Percentiles rank a stretch among this genome's conserved stretches.
Conservation (phyloP, 2,888 invertebrate species). For the Nomada ferruginata region DNA sequence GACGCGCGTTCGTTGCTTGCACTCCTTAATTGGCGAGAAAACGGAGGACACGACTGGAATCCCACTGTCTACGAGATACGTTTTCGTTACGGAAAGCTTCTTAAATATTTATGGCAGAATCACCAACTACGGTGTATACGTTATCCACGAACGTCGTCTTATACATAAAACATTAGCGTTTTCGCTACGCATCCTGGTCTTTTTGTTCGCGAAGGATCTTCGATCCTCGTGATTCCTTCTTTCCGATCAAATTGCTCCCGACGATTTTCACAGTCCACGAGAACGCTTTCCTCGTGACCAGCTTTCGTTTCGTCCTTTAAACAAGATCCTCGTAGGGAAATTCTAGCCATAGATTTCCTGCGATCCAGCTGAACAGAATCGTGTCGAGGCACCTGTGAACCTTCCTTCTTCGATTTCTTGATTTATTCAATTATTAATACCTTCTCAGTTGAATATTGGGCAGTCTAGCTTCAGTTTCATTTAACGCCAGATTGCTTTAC, state of each 20-base stretch:
- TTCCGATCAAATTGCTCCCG: background rate
- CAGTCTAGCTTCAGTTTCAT: too few relatives aligned
- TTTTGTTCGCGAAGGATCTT: constrained; percentile 19
- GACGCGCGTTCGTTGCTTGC: constrained; percentile 66
- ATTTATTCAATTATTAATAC: background rate
- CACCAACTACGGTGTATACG: constrained; percentile 47
- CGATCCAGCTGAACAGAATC: background rate
- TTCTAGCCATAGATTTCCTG: background rate
- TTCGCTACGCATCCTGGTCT: constrained; percentile 45
- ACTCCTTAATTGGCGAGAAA: constrained; percentile 72
- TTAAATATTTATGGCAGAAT: constrained; percentile 75
- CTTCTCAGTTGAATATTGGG: too few relatives aligned
- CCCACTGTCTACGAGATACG: constrained; percentile 43
- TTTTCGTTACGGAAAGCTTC: constrained; percentile 69
- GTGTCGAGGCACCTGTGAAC: background rate
- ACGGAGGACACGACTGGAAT: constrained; percentile 42
- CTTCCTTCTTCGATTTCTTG: background rate
- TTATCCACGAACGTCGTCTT: constrained; percentile 53
- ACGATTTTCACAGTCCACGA: constrained; percentile 8
- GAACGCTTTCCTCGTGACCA: constrained; percentile 2
- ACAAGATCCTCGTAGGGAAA: background rate
- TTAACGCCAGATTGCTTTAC: too few relatives aligned
- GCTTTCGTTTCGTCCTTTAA: background rate
- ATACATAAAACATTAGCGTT: constrained; percentile 69
- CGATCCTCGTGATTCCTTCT: constrained; percentile 5